Evolutionary conservation across 2,797 vertebrate species (phyloP).

Genomic region (Darevskia nairensis): DNA sequence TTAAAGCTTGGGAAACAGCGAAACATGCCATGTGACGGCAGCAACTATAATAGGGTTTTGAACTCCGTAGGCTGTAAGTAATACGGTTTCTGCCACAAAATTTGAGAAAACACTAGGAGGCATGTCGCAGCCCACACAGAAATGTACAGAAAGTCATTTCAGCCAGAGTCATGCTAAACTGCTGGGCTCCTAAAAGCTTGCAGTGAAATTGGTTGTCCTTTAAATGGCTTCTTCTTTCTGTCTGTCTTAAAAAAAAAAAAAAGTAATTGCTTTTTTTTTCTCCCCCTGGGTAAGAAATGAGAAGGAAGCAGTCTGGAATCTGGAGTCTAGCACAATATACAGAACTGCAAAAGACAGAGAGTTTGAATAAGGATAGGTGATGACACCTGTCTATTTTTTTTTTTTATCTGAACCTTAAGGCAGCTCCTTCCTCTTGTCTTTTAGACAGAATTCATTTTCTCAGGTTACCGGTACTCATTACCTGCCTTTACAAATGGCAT

Average conservation of each 20-base stretch:
- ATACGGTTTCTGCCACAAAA: conserved; percentile 56
- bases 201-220: conserved; percentile 72
- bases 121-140: conserved; percentile 57
- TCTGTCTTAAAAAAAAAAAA: conserved; percentile 34
- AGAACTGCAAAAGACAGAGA: conserved; percentile 47
- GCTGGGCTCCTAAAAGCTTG: conserved; percentile 67
- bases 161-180: conserved; percentile 63
- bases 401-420: conserved; percentile 37
- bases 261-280: conserved; percentile 68
- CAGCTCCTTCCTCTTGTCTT: conserved; percentile 67
- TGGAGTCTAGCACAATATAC: conserved; percentile 36
- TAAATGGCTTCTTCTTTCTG: conserved; percentile 69
- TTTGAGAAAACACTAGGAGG: conserved; percentile 67
- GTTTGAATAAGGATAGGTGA: conserved; percentile 56
- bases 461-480: conserved; percentile 50
- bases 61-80: conserved; percentile 57
- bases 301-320: conserved; percentile 2
- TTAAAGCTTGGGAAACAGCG: conserved; percentile 13
- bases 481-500: conserved; percentile 39
- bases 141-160: conserved; percentile 69
- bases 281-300: conserved; percentile 63
- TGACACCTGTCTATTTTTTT: conserved; percentile 66
- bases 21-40: conserved; percentile 18
- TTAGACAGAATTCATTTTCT: conserved; percentile 71
- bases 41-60: conserved; percentile 34